A percentile compares a stretch with the other conserved stretches of the same genome.
These are phyloP conservation scores for Ormyrus thymus DNA, from an alignment of 2,888 invertebrate genomes.

Conservation along the genomic window DNA sequence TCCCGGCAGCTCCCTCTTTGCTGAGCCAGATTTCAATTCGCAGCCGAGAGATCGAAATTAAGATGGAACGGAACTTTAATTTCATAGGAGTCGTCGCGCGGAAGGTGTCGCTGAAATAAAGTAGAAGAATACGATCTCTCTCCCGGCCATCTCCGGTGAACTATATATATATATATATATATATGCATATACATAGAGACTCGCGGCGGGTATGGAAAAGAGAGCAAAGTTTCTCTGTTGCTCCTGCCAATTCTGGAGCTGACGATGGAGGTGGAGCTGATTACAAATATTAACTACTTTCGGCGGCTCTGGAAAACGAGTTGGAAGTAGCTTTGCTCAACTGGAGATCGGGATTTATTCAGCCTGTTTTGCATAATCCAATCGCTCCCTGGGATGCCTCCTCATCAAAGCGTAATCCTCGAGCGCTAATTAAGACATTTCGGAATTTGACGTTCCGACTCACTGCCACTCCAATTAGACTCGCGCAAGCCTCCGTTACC, in stretches of 20 bases:
- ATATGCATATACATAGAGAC: no score
- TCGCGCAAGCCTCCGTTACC: no score
- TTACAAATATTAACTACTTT: slow-evolving; percentile 51
- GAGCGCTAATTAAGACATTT: slow-evolving; percentile 56
- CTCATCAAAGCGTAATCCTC: slow-evolving; percentile 55
- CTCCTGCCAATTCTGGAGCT: not conserved
- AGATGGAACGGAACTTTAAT: slow-evolving; percentile 52
- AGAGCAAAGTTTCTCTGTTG: slow-evolving; percentile 30
- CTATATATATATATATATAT: not conserved
- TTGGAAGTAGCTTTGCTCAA: not conserved
- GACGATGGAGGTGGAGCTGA: slow-evolving; percentile 20
- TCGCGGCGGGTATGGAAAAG: not conserved
- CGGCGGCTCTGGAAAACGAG: not conserved
- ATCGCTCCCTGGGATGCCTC: slow-evolving; percentile 54
- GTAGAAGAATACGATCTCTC: slow-evolving; percentile 38
- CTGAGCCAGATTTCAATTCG: slow-evolving; percentile 46
- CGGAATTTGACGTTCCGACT: slow-evolving; percentile 41
- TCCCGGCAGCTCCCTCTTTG: not conserved
- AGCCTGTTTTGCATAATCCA: slow-evolving; percentile 66
- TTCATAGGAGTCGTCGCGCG: slow-evolving; percentile 40
- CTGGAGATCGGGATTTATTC: slow-evolving; percentile 62
- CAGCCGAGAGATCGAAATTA: slow-evolving; percentile 42
- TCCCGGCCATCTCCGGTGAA: not conserved
- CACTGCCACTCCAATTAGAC: slow-evolving; percentile 37
- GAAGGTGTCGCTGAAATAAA: slow-evolving; percentile 31